Evolutionary conservation across 1,140 invertebrate genomes (phyloP).

Genomic region (Drosophila pachea): DNA sequence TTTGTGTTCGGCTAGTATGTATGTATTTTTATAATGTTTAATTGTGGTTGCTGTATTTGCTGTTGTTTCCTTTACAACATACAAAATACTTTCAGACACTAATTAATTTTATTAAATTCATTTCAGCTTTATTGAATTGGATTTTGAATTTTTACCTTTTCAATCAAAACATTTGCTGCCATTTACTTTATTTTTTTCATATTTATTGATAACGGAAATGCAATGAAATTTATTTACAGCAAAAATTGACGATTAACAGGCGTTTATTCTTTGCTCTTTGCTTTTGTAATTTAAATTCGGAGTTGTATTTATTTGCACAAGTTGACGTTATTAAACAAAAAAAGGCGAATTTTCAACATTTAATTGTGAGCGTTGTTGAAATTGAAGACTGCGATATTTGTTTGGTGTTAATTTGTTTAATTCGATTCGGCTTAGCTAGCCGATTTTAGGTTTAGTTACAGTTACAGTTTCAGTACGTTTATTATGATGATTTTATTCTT

Average conservation of each 20-base stretch:
- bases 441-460: slow-evolving; percentile 14
- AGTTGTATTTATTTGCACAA: slow-evolving; percentile 41
- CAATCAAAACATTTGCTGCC: slow-evolving; percentile 33
- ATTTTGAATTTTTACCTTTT: slow-evolving; percentile 34
- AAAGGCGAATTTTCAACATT: slow-evolving; percentile 19
- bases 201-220: slow-evolving; percentile 31
- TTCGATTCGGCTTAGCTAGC: slow-evolving; percentile 30
- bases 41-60: slow-evolving; percentile 23
- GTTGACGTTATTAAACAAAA: slow-evolving; percentile 31
- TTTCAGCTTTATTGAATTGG: slow-evolving; percentile 29
- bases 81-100: not conserved
- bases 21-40: slow-evolving; percentile 9
- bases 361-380: slow-evolving; percentile 10
- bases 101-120: slow-evolving; percentile 34
- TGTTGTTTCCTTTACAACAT: not conserved
- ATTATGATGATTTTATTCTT: slow-evolving; percentile 2
- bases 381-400: slow-evolving; percentile 10
- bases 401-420: slow-evolving; percentile 15
- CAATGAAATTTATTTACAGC: slow-evolving; percentile 54
- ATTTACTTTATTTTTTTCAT: slow-evolving; percentile 14
- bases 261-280: slow-evolving; percentile 45
- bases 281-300: slow-evolving; percentile 38
- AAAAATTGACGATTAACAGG: slow-evolving; percentile 31
- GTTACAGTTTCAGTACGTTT: slow-evolving; percentile 20
- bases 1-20: slow-evolving; percentile 25